Evolutionary conservation across 2,113 vertebrate genomes (phyloP).

Genomic region (Centropus unirufus): DNA sequence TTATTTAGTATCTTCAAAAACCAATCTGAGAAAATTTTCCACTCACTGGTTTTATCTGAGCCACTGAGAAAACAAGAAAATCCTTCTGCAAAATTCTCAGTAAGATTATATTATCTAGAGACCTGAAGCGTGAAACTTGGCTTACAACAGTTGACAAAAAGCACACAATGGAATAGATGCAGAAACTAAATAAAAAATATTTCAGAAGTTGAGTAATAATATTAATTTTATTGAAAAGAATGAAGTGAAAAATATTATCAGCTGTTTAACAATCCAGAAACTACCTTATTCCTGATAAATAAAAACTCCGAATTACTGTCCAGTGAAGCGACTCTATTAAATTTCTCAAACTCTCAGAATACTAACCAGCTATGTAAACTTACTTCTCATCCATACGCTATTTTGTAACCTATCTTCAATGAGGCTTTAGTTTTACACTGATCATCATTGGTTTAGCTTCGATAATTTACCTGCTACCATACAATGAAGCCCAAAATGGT

Average conservation of each 20-base stretch:
- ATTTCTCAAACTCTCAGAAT: not conserved
- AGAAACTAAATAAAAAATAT: conserved; percentile 75
- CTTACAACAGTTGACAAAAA: conserved; percentile 76
- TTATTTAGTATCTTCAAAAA: conserved; percentile 88
- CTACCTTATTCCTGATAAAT: not conserved
- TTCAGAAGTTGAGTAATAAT: conserved; percentile 44
- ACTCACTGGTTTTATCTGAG: conserved; percentile 87
- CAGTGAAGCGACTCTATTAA: not conserved
- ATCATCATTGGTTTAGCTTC: not conserved
- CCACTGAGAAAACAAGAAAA: conserved; percentile 86
- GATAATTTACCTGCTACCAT: not conserved
- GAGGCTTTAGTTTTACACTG: not conserved
- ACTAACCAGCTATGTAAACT: not conserved
- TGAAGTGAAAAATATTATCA: conserved; percentile 27
- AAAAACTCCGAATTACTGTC: not conserved
- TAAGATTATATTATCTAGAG: conserved; percentile 89
- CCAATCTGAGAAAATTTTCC: conserved; percentile 94
- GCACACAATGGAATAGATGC: conserved; percentile 55
- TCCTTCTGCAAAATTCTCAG: conserved; percentile 85
- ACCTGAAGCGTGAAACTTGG: conserved; percentile 86
- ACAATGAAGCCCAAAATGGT: not conserved
- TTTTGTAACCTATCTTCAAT: not conserved
- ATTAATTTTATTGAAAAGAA: conserved; percentile 57
- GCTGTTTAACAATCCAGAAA: conserved; percentile 48
- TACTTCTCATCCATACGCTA: not conserved